Conservation (phyloP, 2,888 invertebrate species). For the Rhopalosiphum nymphaeae region DNA sequence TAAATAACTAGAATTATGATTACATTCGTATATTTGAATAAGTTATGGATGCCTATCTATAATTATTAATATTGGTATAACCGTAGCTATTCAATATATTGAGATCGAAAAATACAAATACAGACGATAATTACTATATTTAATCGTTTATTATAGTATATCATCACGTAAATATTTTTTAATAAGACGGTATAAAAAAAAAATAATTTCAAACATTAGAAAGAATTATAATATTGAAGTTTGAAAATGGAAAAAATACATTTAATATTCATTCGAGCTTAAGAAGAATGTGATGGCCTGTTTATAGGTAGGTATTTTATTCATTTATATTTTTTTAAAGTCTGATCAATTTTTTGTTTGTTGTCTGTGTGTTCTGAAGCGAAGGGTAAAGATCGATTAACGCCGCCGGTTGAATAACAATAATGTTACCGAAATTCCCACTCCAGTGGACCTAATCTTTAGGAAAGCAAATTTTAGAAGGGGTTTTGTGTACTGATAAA, state of each 20-base stretch:
- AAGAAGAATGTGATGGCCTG: slow-evolving; percentile 11
- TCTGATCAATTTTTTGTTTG: slow-evolving; percentile 35
- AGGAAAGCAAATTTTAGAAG: slow-evolving; percentile 43
- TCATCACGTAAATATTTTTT: neutral
- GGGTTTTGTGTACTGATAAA: slow-evolving; percentile 51
- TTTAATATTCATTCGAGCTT: slow-evolving; percentile 8
- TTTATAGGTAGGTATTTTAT: slow-evolving; percentile 23
- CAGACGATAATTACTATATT: neutral
- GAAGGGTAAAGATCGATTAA: slow-evolving; percentile 45
- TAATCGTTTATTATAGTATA: slow-evolving; percentile 13
- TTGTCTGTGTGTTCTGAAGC: slow-evolving; percentile 52
- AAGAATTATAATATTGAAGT: neutral
- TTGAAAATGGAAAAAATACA: neutral
- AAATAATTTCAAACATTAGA: neutral
- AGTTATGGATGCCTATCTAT: neutral
- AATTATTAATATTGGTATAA: neutral
- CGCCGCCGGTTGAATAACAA: slow-evolving; percentile 47
- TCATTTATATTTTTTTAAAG: slow-evolving; percentile 25
- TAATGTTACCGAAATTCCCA: slow-evolving; percentile 36
- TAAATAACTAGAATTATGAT: neutral
- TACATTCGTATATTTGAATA: neutral
- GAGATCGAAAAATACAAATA: neutral
- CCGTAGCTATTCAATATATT: neutral
- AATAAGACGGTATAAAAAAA: neutral
- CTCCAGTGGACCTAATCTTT: neutral